Conservation (phyloP, 2,113 vertebrate genomes). For the Actenoides hombroni region DNA sequence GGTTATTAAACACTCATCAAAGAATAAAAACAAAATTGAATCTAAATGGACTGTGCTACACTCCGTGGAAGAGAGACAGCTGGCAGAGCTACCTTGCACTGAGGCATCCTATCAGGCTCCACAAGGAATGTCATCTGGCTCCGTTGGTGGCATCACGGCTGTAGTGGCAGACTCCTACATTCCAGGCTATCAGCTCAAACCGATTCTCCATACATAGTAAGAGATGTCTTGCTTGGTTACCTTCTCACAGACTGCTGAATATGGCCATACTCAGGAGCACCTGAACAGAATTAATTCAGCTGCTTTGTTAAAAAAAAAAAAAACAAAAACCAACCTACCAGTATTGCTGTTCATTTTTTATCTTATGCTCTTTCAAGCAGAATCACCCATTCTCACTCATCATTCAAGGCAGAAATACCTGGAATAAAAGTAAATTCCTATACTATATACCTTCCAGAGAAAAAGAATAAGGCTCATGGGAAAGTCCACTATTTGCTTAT, state of each 20-base stretch:
- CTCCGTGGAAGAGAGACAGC: conserved; percentile 43
- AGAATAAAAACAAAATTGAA: conserved; percentile 65
- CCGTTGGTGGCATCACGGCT: not conserved
- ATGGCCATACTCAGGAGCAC: not conserved
- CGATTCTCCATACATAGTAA: not conserved
- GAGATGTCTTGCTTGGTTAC: not conserved
- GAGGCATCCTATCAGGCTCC: conserved; percentile 1
- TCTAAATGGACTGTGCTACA: conserved; percentile 43
- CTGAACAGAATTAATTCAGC: not conserved
- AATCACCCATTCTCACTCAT: not conserved
- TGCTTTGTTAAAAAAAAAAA: not conserved
- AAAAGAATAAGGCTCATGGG: not conserved
- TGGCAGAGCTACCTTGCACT: conserved; percentile 13
- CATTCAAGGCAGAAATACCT: not conserved
- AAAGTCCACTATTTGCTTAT: not conserved
- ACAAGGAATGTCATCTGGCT: not conserved
- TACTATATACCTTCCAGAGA: not conserved
- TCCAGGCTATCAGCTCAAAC: not conserved
- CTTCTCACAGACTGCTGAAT: not conserved
- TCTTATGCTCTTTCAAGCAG: not conserved
- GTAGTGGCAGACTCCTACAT: not conserved
- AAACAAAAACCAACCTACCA: too few relatives aligned
- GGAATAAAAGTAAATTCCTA: not conserved
- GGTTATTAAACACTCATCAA: conserved; percentile 68
- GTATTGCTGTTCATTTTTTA: not conserved